Conservation (phyloP, 2,797 vertebrate genomes). For the Schizothorax lantsangensis region DNA sequence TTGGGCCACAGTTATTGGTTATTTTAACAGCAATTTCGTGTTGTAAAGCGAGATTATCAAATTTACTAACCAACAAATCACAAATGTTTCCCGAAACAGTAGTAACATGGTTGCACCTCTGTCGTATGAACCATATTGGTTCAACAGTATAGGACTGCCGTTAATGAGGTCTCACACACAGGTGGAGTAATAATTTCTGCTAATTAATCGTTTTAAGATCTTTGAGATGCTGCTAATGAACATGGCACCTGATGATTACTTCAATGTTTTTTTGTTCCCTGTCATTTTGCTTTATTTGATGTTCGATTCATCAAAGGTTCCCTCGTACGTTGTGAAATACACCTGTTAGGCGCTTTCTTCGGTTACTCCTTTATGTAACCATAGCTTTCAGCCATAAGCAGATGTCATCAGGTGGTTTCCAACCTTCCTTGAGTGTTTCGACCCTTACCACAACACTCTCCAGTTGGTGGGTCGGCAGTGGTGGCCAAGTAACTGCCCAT, state of each 20-base stretch:
- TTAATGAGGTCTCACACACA: not conserved
- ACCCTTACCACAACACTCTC: not conserved
- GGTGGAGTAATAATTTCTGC: not conserved
- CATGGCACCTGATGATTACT: not conserved
- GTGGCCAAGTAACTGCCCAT: too few relatives aligned
- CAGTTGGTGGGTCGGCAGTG: too few relatives aligned
- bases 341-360: too few relatives aligned
- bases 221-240: not conserved
- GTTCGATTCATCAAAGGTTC: not conserved
- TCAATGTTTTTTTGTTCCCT: not conserved
- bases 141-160: not conserved
- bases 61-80: not conserved
- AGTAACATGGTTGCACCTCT: not conserved
- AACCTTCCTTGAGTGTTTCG: not conserved
- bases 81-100: not conserved
- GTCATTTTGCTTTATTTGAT: not conserved
- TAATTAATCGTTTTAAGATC: not conserved
- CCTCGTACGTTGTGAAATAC: not conserved
- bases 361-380: too few relatives aligned
- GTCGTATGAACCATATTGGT: not conserved
- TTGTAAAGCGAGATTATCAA: not conserved
- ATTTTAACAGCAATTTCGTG: not conserved
- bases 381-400: too few relatives aligned
- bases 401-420: not conserved
- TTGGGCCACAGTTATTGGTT: not conserved